phyloP scores from a whole-genome alignment of 1,140 invertebrate genomes.

The Caenorhabditis tropicalis region DNA sequence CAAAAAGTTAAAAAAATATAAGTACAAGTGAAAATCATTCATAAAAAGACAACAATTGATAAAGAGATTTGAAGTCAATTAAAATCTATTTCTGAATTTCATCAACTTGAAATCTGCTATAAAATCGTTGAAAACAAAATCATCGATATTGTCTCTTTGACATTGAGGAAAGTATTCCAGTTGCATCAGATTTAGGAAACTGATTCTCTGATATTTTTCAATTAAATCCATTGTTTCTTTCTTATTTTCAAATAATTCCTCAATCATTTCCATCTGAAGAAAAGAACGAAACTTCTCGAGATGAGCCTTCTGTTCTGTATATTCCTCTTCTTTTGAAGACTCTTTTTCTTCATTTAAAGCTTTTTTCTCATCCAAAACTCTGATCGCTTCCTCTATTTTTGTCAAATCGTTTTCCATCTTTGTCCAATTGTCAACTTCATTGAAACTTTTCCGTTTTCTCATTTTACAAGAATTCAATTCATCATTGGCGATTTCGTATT shows the following conservation, averaged over 20 bases:
- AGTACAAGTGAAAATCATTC: too few species aligned
- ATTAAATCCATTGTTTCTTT: not conserved
- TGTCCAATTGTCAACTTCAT: too few species aligned
- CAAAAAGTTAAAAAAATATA: too few species aligned
- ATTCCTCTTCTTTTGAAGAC: too few species aligned
- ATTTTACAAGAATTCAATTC: not conserved
- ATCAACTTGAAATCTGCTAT: too few species aligned
- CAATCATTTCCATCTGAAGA: not conserved
- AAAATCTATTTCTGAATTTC: too few species aligned
- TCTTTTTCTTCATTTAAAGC: not conserved
- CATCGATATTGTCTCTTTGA: too few species aligned
- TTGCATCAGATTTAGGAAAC: not conserved
- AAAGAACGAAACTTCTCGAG: not conserved
- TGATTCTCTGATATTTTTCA: not conserved
- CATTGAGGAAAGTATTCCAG: not conserved
- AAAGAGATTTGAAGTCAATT: too few species aligned
- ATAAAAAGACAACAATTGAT: too few species aligned
- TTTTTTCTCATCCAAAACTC: not conserved
- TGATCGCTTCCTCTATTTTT: not conserved
- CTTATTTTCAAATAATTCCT: not conserved
- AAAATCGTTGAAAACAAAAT: too few species aligned
- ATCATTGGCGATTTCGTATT: not conserved
- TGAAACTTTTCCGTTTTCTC: too few species aligned
- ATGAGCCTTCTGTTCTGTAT: not conserved
- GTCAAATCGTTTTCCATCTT: not conserved